Base-by-base conservation (phyloP, 2,797 vertebrate genomes). In the Bothrops alternatus region DNA sequence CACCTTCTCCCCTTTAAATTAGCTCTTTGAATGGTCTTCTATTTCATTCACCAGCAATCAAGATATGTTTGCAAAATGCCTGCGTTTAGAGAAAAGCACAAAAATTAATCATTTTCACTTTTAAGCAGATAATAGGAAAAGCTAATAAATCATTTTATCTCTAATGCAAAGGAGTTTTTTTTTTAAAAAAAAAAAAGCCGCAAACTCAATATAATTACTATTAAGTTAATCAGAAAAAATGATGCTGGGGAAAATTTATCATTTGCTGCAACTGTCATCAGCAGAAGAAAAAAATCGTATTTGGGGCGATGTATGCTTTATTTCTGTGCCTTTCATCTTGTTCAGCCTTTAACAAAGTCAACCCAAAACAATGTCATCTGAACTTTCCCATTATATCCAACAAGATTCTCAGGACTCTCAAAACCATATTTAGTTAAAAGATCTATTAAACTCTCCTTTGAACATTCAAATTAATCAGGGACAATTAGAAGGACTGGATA, bases 121-220 rank as follows among this genome's bases (percentile, higher is more conserved):
- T 69, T 65, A 90, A 89, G 91, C 73, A 6, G 1, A 14, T 53
- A 90, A 16, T 47, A 93, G 61, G 65, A 94, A 61, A 2, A 6
- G 91, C 32, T 20, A 88, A 53, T 86, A 94, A 96, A 2, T 32
- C 6, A 73, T 86, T 94, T 93, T 60, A 3, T 87, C 95, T 88
- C 47, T 57, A 93, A 91, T 93, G 55, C 53, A 53, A 25, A 60
- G 4, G 55, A 47, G 32, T 57, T 89, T 93, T 90, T 88, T 82
- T 91, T 47, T 69, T n/a, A n/a, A n/a, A n/a, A 2, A 53, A 53
- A 53, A 50, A 61, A 63, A 16, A 37, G 8, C 86, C 47, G 87
- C 23, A 37, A 92, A 88, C 0, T 58, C 11, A 88, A 2, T 92
- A 16, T 60, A 91, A 3, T 37, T 1, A 42, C 91, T 87, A 91